These are phyloP conservation scores for Erebia aethiops DNA, from an alignment of 2,888 invertebrate genomes.

Conservation along the genomic window DNA sequence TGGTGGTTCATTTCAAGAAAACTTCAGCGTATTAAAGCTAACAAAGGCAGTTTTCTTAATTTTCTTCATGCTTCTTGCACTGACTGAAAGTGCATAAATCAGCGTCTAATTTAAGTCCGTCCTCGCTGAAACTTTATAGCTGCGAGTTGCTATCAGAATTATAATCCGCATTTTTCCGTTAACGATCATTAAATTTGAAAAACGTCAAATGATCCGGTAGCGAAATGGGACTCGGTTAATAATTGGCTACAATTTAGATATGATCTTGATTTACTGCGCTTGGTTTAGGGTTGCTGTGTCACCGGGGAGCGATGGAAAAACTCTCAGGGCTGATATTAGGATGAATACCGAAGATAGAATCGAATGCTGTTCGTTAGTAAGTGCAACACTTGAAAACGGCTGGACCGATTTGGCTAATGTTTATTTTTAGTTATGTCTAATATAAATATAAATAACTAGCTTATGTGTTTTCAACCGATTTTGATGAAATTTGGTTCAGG, in stretches of 20 bases:
- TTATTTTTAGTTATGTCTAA: too few relatives aligned
- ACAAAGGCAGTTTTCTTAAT: not conserved
- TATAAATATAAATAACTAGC: too few relatives aligned
- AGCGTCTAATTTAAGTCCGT: not conserved
- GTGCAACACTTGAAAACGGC: too few relatives aligned
- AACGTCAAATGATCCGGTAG: slow-evolving; percentile 27
- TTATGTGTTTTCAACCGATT: too few relatives aligned
- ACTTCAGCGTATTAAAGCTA: too few relatives aligned
- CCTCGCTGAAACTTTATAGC: slow-evolving; percentile 17
- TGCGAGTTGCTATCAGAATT: slow-evolving; percentile 7
- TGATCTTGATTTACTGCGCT: slow-evolving; percentile 27
- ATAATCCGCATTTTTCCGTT: slow-evolving; percentile 18
- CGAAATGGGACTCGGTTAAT: slow-evolving; percentile 27
- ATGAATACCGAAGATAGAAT: not conserved
- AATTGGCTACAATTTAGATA: slow-evolving; percentile 32
- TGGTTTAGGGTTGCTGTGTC: not conserved
- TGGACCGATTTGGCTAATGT: too few relatives aligned
- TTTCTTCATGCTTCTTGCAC: not conserved
- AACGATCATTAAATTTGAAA: slow-evolving; percentile 33
- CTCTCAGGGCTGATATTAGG: not conserved
- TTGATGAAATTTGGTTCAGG: too few relatives aligned
- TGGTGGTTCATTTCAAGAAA: too few relatives aligned
- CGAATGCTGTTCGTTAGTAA: too few relatives aligned
- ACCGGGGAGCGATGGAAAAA: slow-evolving; percentile 2
- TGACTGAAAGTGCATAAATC: not conserved